phyloP scores from a whole-genome alignment of 2,888 invertebrate genomes.

The Phengaris arion region DNA sequence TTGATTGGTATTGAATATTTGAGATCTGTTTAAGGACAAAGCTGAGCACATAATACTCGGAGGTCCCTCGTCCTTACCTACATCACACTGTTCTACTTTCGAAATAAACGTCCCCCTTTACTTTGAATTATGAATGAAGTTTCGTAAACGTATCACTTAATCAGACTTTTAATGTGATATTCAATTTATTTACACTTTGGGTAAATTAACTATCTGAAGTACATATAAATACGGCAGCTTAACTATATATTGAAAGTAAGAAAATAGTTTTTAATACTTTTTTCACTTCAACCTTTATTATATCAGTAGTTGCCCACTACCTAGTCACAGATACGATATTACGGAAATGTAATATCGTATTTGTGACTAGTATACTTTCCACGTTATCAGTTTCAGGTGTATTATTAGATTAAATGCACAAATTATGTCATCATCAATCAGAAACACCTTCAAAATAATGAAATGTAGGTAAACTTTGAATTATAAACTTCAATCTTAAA shows the following conservation, averaged over 20 bases:
- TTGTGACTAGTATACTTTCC: too few relatives aligned
- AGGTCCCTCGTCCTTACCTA: conserved; percentile 13
- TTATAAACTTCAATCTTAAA: neutral
- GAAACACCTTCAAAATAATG: too few relatives aligned
- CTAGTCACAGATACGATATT: neutral
- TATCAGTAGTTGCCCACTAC: neutral
- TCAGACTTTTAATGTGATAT: neutral
- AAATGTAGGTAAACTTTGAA: neutral
- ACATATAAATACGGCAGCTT: neutral
- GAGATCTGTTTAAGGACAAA: conserved; percentile 21
- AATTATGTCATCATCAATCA: neutral
- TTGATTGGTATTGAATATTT: conserved; percentile 18
- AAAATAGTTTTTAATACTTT: neutral
- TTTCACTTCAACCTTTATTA: neutral
- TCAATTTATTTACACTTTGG: neutral
- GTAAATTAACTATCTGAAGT: neutral
- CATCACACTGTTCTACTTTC: conserved; percentile 10
- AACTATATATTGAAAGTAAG: neutral
- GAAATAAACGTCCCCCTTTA: conserved; percentile 17
- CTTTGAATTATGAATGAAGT: conserved; percentile 18
- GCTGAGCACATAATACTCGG: neutral
- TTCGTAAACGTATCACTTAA: neutral
- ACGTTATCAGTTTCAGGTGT: conserved; percentile 1
- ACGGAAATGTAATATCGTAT: too few relatives aligned
- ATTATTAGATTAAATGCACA: neutral